Conservation (phyloP, 2,888 invertebrate species). For the Malthinus seriepunctatus region DNA sequence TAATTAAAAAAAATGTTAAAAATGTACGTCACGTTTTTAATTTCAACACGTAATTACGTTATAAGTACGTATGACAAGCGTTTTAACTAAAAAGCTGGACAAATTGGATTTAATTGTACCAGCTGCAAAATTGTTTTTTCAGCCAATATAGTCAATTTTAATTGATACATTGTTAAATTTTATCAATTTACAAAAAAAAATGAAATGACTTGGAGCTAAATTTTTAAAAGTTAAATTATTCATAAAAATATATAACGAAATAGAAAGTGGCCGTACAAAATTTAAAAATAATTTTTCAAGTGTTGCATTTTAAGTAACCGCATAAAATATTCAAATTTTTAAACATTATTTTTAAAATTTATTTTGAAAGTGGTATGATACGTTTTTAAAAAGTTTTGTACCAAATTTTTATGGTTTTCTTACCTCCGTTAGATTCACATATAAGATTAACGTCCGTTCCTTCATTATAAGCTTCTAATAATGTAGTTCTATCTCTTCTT, state of each 20-base stretch:
- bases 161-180: too few relatives aligned
- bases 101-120: neutral
- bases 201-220: too few relatives aligned
- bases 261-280: too few relatives aligned
- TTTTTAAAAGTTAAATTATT: constrained; percentile 16
- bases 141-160: too few relatives aligned
- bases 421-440: constrained; percentile 84
- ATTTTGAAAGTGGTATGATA: constrained; percentile 13
- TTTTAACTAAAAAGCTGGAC: constrained; percentile 22
- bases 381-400: constrained; percentile 11
- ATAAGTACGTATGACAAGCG: constrained; percentile 20
- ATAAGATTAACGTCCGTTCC: constrained; percentile 80
- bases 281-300: neutral
- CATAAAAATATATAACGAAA: neutral
- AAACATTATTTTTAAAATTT: constrained; percentile 2
- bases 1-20: constrained; percentile 9
- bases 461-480: constrained; percentile 84
- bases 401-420: constrained; percentile 41
- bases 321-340: neutral
- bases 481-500: constrained; percentile 72
- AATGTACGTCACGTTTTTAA: neutral
- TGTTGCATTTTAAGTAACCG: constrained; percentile 12
- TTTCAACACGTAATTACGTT: neutral
- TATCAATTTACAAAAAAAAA: too few relatives aligned
- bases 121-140: neutral